A percentile compares a stretch with the other conserved stretches of the same genome.
Conservation (phyloP, 2,797 vertebrate species). For the Enteromius thamalakanensis region DNA sequence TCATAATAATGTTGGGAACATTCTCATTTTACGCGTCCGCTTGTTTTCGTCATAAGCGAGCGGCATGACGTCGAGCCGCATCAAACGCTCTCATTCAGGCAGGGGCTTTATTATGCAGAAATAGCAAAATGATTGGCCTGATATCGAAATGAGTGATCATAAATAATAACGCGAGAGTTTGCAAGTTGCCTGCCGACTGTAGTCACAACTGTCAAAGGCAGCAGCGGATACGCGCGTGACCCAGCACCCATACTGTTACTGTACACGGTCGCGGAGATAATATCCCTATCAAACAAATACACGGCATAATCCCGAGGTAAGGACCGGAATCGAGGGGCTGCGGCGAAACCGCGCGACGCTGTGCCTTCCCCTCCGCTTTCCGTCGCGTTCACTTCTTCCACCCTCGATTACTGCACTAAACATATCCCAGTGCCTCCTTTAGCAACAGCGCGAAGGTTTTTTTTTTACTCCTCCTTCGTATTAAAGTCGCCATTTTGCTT, state of each 20-base stretch:
- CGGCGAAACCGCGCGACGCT: constrained; percentile 60
- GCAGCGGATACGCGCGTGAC: constrained; percentile 79
- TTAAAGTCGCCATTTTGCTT: constrained; percentile 98
- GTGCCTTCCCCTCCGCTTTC: constrained; percentile 65
- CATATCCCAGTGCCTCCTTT: constrained; percentile 78
- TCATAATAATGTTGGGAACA: constrained; percentile 54
- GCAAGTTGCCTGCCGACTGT: constrained; percentile 80
- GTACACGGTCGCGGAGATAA: constrained; percentile 79
- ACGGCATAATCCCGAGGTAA: constrained; percentile 79
- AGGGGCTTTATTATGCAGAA: constrained; percentile 67
- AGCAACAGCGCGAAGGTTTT: constrained; percentile 75
- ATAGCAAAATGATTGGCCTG: constrained; percentile 65
- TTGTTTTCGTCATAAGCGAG: constrained; percentile 71
- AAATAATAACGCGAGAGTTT: constrained; percentile 83
- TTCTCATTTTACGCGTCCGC: constrained; percentile 56
- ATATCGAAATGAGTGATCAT: constrained; percentile 60
- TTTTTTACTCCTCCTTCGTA: constrained; percentile 82
- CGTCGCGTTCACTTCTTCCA: constrained; percentile 66
- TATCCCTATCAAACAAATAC: constrained; percentile 73
- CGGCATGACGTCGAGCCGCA: constrained; percentile 77
- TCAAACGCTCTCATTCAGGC: constrained; percentile 65
- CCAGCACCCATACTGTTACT: constrained; percentile 78
- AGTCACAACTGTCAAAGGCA: constrained; percentile 86
- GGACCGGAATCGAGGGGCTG: constrained; percentile 66
- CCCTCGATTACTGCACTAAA: constrained; percentile 76